Evolutionary conservation across 2,888 invertebrate genomes (phyloP), one percentile per base, ranked within the genome.

Genomic region (Lithophane socia): DNA sequence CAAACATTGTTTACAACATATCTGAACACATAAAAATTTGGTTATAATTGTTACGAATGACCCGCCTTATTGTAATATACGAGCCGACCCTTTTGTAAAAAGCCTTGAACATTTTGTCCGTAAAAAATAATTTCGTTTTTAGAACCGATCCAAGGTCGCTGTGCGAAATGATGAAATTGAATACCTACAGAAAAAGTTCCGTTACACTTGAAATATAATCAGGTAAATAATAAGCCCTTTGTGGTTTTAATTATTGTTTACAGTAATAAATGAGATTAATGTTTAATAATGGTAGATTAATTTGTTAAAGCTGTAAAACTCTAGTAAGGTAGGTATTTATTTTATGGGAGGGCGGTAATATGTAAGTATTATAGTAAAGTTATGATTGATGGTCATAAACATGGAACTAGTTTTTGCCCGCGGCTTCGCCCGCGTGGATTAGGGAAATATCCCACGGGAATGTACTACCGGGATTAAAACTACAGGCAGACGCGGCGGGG

Each of bases 11-110:
- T 70, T 64, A 72, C 83, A 76, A 47, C 47, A 47, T 63, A 52
- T 73, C 65, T 69, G 44, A 69, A 56, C 44, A 37, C 49, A 64
- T 71, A 73, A 73, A 80, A 83, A 77, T 56, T n/a, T 10, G 52
- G 47, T 67, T 49, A 75, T 83, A 86, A 89, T 90, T 88, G 81
- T 89, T 84, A 87, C 78, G 82, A 84, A 86, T 84, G 80, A 73
- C 75, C 82, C 83, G 86, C 74, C 52, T 73, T 77, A 80, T 73
- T 66, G 69, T 86, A 73, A 83, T 75, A 66, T 75, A 86, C 73
- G 66, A 66, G 56, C 67, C 75, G 73, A 73, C 75, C 85, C 63
- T 86, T 84, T 77, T 76, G 37, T 64, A 76, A 85, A 73, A 58
- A 52, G 52, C 73, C 75, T 69, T 77, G 52, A 75, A 73, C 42